Evolutionary conservation across 2,888 invertebrate species (phyloP), one percentile per base, ranked within the genome.

Genomic region (Drosophila kanekoi): DNA sequence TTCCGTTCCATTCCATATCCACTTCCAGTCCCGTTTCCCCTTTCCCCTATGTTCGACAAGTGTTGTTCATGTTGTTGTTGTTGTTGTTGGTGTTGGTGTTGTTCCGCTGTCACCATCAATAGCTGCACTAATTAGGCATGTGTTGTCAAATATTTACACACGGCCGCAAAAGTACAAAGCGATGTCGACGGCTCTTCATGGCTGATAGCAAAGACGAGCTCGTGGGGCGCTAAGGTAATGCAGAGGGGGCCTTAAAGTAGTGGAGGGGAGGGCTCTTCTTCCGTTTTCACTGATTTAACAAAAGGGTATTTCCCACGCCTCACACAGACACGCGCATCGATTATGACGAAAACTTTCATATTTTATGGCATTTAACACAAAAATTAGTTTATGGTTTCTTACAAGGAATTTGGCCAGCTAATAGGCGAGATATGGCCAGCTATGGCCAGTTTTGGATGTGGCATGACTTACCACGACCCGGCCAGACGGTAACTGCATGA

Each of bases 81-180:
- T 44, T 58, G 59, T 40, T 61, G 47, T 11, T 61, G 53, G 40
- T 58, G 59, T 16, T 43, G 43, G 40, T 47, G 68, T 65, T 72
- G 80, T 77, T 79, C 77, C 75, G 80, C 77, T 79, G 75, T 77
- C 83, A 77, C 83, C 86, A 87, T 86, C 90, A 87, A 87, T 87
- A 74, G 90, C 87, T 91, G 90, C 88, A 90, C 90, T 91, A 91
- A 91, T 91, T 91, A 91, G 91, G 91, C 89, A 82, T 83, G 85
- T 85, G 90, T 89, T 86, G 83, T 81, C 82, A 91, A 91, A 91
- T 91, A 91, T 90, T 90, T 90, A 83, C 79, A 81, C 78, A 81
- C 79, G 71, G 87, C 62, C 89, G 87, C 83, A 73, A 90, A 87
- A 90, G 81, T 88, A 89, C 90, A 89, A 90, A 87, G 87, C 79